Percentiles rank a stretch among this genome's conserved stretches.
Evolutionary conservation across 2,113 vertebrate genomes (phyloP).

Genomic region (Lamprologus callipterus): DNA sequence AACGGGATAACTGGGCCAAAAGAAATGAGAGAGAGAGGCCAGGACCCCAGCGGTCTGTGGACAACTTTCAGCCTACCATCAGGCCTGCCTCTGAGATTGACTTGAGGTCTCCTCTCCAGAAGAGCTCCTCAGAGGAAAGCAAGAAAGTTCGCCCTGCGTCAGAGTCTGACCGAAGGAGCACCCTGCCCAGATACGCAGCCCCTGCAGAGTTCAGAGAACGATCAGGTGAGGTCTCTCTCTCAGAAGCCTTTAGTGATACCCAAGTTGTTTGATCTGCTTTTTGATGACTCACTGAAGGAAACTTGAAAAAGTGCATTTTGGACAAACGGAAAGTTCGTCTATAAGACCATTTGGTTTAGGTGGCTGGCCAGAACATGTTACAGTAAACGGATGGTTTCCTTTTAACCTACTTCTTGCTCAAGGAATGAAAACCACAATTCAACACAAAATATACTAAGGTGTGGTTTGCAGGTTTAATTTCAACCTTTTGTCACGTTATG

Average conservation of each 20-base stretch:
- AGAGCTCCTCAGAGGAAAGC: conserved; percentile 49
- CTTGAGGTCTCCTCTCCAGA: conserved; percentile 32
- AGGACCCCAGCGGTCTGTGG: neutral
- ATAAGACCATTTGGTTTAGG: neutral
- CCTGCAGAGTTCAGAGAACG: conserved; percentile 67
- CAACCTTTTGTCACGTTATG: neutral
- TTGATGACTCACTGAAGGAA: neutral
- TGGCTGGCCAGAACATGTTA: neutral
- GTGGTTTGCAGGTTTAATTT: neutral
- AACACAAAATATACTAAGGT: neutral
- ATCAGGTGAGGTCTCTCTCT: conserved; percentile 46
- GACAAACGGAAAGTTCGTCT: neutral
- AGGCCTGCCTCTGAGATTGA: conserved; percentile 60
- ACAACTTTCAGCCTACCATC: neutral
- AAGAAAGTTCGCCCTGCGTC: conserved; percentile 54
- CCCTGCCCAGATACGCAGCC: conserved; percentile 60
- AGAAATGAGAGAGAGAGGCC: conserved; percentile 31
- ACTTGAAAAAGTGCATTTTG: neutral
- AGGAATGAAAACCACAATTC: neutral
- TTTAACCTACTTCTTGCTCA: neutral
- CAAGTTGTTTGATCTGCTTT: neutral
- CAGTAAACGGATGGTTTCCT: neutral
- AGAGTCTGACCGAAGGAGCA: conserved; percentile 61
- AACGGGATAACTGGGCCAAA: neutral
- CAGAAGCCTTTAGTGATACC: neutral